Percentiles rank a stretch among this genome's conserved stretches.
phyloP scores from a whole-genome alignment of 2,888 invertebrate species.

The Acanthopleura granulata region DNA sequence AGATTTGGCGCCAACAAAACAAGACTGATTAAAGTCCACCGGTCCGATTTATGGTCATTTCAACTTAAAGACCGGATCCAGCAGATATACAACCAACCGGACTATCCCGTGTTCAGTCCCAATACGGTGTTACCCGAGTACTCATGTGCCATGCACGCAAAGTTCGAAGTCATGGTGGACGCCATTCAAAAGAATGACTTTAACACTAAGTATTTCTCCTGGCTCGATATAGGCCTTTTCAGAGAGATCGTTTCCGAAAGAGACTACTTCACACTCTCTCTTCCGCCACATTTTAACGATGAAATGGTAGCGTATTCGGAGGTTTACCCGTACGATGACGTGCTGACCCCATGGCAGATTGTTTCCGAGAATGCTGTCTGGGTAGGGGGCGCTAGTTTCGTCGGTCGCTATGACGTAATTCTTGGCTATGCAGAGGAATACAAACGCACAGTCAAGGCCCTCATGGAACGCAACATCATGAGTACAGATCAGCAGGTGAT shows the following conservation, averaged over 20 bases:
- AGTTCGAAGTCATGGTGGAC: slow-evolving; percentile 37
- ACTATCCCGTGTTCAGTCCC: slow-evolving; percentile 44
- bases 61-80: slow-evolving; percentile 29
- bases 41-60: slow-evolving; percentile 41
- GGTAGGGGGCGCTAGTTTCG: background rate
- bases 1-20: slow-evolving; percentile 29
- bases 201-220: slow-evolving; percentile 37
- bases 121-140: slow-evolving; percentile 49
- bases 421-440: background rate
- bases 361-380: background rate
- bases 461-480: background rate
- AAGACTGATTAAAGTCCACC: slow-evolving; percentile 30
- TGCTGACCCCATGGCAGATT: background rate
- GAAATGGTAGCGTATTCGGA: background rate
- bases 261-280: background rate
- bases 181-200: slow-evolving; percentile 35
- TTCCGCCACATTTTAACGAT: background rate
- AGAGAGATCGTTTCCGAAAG: background rate
- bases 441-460: background rate
- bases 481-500: slow-evolving; percentile 12
- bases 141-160: slow-evolving; percentile 45
- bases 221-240: slow-evolving; percentile 51
- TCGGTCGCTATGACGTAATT: background rate
- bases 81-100: slow-evolving; percentile 30
- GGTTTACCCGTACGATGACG: background rate